Percentiles rank a stretch among this genome's conserved stretches.
Conservation (phyloP, 2,888 invertebrate genomes). For the Charanyca ferruginea region DNA sequence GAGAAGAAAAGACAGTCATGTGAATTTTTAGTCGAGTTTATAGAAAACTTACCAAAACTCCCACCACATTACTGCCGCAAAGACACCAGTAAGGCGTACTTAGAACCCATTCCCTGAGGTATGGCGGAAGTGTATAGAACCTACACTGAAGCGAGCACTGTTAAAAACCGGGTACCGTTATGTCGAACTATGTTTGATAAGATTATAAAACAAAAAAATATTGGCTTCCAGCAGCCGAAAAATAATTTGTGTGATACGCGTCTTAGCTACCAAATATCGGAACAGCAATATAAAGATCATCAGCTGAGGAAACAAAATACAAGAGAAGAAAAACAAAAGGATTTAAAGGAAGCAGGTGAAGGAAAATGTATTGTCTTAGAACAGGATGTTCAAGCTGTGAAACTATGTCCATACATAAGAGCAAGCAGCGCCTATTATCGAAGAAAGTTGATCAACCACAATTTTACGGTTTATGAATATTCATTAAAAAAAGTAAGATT, state of each 20-base stretch:
- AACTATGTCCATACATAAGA: slow-evolving; percentile 12
- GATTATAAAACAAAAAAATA: slow-evolving; percentile 8
- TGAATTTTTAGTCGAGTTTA: slow-evolving; percentile 9
- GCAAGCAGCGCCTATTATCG: slow-evolving; percentile 1
- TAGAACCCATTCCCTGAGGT: slow-evolving; percentile 10
- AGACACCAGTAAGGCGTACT: neutral
- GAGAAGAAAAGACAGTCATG: slow-evolving; percentile 12
- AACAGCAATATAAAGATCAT: no score
- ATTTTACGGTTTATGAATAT: slow-evolving; percentile 8
- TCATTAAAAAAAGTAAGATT: slow-evolving; percentile 5
- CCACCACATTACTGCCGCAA: slow-evolving; percentile 11
- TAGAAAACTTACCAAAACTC: slow-evolving; percentile 18
- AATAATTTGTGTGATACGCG: neutral
- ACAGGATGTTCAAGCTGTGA: slow-evolving; percentile 12
- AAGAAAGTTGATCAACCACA: slow-evolving; percentile 3
- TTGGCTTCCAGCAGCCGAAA: slow-evolving; percentile 8
- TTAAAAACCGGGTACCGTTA: slow-evolving; percentile 6
- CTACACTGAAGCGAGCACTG: slow-evolving; percentile 12
- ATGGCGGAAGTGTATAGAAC: slow-evolving; percentile 15
- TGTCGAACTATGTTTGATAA: slow-evolving; percentile 11
- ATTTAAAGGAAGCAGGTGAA: slow-evolving; percentile 22
- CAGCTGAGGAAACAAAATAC: slow-evolving; percentile 3
- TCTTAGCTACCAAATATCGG: no score
- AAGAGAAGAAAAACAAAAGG: slow-evolving; percentile 18
- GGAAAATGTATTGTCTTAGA: slow-evolving; percentile 19